Evolutionary conservation across 2,797 vertebrate genomes (phyloP).

Genomic region (Clarias platycephalus): DNA sequence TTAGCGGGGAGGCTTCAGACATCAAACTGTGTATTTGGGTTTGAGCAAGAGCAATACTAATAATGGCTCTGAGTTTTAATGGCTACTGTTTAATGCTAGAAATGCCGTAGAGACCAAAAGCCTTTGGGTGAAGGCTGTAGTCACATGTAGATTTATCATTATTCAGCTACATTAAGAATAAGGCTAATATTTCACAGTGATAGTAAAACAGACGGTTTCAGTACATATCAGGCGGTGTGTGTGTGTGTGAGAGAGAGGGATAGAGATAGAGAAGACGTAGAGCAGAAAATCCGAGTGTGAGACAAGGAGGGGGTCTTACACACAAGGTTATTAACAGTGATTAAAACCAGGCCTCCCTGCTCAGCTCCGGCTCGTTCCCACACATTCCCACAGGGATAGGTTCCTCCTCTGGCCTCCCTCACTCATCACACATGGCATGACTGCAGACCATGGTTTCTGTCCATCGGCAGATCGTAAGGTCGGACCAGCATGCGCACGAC

Average conservation of each 20-base stretch:
- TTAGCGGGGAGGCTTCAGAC: too few species aligned
- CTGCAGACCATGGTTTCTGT: conserved; percentile 32
- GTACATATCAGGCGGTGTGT: not conserved
- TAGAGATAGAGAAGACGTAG: not conserved
- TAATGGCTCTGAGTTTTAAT: not conserved
- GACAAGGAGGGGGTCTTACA: conserved; percentile 22
- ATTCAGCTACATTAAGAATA: not conserved
- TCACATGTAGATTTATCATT: not conserved
- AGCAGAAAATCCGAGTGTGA: conserved; percentile 20
- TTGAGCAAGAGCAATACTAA: too few species aligned
- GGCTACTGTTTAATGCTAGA: not conserved
- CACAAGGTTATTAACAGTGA: conserved; percentile 51
- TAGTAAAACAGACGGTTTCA: not conserved
- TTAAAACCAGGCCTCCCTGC: conserved; percentile 55
- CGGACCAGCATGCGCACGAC: conserved; percentile 6
- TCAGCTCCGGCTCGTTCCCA: conserved; percentile 41
- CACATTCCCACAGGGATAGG: conserved; percentile 30
- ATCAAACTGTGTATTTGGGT: too few species aligned
- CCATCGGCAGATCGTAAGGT: conserved; percentile 1
- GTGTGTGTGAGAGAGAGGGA: too few species aligned
- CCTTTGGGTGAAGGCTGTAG: not conserved
- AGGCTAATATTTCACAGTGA: not conserved
- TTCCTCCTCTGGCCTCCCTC: conserved; percentile 35
- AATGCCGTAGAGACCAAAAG: not conserved
- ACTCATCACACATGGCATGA: conserved; percentile 44